Evolutionary conservation across 2,888 invertebrate genomes (phyloP).

Genomic region (Thymelicus acteon): DNA sequence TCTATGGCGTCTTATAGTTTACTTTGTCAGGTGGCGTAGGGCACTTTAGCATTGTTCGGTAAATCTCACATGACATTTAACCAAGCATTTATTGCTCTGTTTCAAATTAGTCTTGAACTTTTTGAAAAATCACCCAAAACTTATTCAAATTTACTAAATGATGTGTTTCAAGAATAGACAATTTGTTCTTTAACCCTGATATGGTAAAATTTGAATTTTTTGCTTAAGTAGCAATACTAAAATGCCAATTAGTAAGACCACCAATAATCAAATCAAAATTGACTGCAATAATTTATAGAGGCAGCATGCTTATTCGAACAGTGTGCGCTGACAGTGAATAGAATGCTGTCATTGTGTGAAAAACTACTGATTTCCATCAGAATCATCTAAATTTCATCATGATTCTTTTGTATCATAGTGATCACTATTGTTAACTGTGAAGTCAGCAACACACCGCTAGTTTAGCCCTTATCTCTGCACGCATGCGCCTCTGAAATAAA

Average conservation of each 20-base stretch:
- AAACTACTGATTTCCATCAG: constrained; percentile 45
- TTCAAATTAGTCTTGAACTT: constrained; percentile 43
- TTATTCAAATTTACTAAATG: neutral
- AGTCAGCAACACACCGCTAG: constrained; percentile 81
- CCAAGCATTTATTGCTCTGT: constrained; percentile 79
- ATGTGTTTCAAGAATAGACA: neutral
- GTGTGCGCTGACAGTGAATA: constrained; percentile 78
- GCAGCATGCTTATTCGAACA: constrained; percentile 80
- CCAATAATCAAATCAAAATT: constrained; percentile 33
- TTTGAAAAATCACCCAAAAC: too few relatives aligned
- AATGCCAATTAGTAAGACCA: constrained; percentile 36
- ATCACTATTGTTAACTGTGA: constrained; percentile 51
- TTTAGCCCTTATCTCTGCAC: constrained; percentile 81
- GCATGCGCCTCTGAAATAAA: constrained; percentile 86
- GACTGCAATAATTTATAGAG: constrained; percentile 58
- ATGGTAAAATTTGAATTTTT: neutral
- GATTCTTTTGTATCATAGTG: constrained; percentile 47
- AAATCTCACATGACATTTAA: constrained; percentile 83
- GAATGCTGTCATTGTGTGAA: constrained; percentile 52
- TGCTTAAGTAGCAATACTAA: neutral
- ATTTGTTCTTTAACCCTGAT: neutral
- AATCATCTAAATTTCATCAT: constrained; percentile 49
- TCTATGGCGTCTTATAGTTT: constrained; percentile 35
- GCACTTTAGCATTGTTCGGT: constrained; percentile 65
- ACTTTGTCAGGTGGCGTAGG: constrained; percentile 82